Evolutionary conservation across 2,888 invertebrate species (phyloP).

Genomic region (Augochlorella aurata): DNA sequence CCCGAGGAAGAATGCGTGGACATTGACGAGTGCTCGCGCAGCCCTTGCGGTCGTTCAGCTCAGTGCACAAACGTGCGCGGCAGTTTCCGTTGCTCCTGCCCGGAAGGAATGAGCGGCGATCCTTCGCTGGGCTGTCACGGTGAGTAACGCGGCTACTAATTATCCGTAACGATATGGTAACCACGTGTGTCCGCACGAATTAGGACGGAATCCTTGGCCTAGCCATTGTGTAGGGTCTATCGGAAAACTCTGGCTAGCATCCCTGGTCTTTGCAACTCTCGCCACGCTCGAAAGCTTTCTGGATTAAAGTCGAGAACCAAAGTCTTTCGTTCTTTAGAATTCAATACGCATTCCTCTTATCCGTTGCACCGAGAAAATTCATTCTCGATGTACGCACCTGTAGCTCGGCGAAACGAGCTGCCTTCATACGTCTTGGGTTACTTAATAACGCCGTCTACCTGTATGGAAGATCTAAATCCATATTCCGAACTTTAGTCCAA

Average conservation of each 20-base stretch:
- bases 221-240: background rate
- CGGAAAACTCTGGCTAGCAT: background rate
- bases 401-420: too few relatives aligned
- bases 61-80: slow-evolving; percentile 91
- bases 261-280: background rate
- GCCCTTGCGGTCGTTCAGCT: slow-evolving; percentile 91
- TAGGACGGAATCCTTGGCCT: background rate
- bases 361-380: too few relatives aligned
- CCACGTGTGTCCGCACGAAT: slow-evolving; percentile 4
- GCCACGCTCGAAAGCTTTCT: too few relatives aligned
- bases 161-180: slow-evolving; percentile 25
- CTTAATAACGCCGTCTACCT: too few relatives aligned
- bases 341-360: too few relatives aligned
- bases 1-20: slow-evolving; percentile 90
- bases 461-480: too few relatives aligned
- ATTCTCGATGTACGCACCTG: too few relatives aligned
- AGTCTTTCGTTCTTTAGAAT: too few relatives aligned
- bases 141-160: slow-evolving; percentile 79
- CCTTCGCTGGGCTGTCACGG: slow-evolving; percentile 89
- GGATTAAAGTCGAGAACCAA: too few relatives aligned
- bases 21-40: slow-evolving; percentile 89
- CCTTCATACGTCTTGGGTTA: too few relatives aligned
- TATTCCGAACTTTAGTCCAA: too few relatives aligned
- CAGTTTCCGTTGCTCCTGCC: slow-evolving; percentile 91
- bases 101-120: slow-evolving; percentile 91